phyloP scores from a whole-genome alignment of 1,140 invertebrate species.

The Liolophura sinensis region DNA sequence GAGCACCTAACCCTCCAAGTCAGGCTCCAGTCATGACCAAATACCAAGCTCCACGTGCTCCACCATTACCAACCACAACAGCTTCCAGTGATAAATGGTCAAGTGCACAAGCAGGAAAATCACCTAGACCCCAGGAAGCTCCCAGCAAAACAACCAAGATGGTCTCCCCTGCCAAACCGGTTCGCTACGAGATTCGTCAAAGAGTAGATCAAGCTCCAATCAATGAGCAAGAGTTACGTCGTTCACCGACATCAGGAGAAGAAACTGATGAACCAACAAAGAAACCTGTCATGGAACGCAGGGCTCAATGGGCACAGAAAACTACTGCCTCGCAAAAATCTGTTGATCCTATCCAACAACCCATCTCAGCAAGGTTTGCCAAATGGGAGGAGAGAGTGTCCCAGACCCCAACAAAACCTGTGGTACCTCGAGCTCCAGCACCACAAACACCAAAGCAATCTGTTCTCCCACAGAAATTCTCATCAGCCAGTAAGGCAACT shows the following conservation, averaged over 20 bases:
- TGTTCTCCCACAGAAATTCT: not conserved
- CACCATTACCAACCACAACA: too few relatives aligned
- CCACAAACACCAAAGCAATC: not conserved
- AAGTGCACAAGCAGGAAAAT: too few relatives aligned
- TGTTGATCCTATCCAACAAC: constrained; percentile 22
- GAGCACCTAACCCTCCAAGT: not conserved
- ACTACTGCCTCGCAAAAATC: constrained; percentile 11
- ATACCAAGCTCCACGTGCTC: not conserved
- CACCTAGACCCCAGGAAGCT: too few relatives aligned
- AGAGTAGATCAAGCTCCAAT: constrained; percentile 16
- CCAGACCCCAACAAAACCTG: constrained; percentile 9
- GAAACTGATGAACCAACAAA: constrained; percentile 29
- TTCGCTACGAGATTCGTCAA: constrained; percentile 5
- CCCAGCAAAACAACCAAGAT: too few relatives aligned
- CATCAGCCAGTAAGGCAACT: not conserved
- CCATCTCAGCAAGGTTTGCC: constrained; percentile 10
- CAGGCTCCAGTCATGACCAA: not conserved
- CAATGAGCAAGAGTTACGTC: constrained; percentile 23
- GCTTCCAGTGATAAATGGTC: too few relatives aligned
- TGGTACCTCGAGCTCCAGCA: not conserved
- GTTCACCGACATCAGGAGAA: constrained; percentile 17
- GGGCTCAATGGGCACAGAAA: constrained; percentile 29
- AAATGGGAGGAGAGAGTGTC: constrained; percentile 24
- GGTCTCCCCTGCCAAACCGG: too few relatives aligned
- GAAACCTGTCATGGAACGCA: constrained; percentile 32